A percentile compares a stretch with the other conserved stretches of the same genome.
phyloP scores from a whole-genome alignment of 1,140 invertebrate genomes.

The Drosophila simulans region DNA sequence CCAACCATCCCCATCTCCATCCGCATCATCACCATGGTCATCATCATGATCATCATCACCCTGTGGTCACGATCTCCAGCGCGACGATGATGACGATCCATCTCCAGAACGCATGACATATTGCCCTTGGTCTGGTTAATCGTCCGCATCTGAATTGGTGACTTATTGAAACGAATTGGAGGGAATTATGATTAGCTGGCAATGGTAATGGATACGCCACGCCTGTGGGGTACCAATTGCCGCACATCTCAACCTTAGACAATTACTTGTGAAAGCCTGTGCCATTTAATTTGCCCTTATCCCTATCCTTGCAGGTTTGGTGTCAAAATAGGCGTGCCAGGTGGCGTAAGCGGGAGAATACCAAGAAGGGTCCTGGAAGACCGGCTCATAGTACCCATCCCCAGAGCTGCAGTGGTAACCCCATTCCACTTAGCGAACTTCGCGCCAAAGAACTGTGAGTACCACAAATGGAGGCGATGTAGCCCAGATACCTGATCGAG shows the following conservation, averaged over 20 bases:
- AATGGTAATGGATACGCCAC: slow-evolving; percentile 30
- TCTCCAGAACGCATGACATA: slow-evolving; percentile 23
- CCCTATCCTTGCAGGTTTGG: slow-evolving; percentile 92
- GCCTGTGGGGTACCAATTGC: too few relatives aligned
- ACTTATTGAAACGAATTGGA: slow-evolving; percentile 32
- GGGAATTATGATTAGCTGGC: slow-evolving; percentile 1
- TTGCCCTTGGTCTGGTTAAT: slow-evolving; percentile 34
- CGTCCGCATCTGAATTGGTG: slow-evolving; percentile 23
- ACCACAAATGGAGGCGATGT: too few relatives aligned
- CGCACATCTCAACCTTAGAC: too few relatives aligned
- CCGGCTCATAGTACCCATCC: slow-evolving; percentile 99
- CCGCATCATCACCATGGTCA: not conserved
- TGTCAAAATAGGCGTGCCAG: slow-evolving; percentile 99
- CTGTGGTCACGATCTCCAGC: slow-evolving; percentile 2
- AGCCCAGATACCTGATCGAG: not conserved
- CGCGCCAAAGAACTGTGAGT: slow-evolving; percentile 91
- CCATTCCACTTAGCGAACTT: slow-evolving; percentile 97
- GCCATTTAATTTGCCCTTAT: not conserved
- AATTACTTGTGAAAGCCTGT: too few relatives aligned
- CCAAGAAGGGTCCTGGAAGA: slow-evolving; percentile 98
- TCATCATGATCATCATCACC: not conserved
- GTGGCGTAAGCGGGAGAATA: slow-evolving; percentile 99
- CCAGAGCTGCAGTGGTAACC: slow-evolving; percentile 98
- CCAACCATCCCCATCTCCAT: slow-evolving; percentile 23
- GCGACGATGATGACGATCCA: slow-evolving; percentile 15